These are phyloP conservation scores for Carassius gibelio DNA, from an alignment of 2,113 vertebrate genomes.

Conservation along the genomic window DNA sequence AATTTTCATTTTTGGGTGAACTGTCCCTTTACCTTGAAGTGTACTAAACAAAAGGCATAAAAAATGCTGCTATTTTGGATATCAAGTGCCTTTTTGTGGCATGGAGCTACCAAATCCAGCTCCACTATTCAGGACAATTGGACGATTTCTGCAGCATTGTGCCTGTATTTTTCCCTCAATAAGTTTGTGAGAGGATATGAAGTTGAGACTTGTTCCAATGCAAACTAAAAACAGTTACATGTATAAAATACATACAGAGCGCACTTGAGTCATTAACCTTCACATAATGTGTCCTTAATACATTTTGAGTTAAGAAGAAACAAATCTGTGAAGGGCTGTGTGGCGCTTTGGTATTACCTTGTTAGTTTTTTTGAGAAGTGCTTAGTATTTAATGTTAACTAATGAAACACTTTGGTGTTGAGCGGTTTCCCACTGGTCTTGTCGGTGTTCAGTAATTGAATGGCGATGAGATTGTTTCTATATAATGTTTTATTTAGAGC, in stretches of 20 bases:
- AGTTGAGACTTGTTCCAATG: not conserved
- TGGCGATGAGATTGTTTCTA: conserved; percentile 62
- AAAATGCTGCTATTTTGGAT: conserved; percentile 18
- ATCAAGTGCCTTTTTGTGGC: conserved; percentile 1
- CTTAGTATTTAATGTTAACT: not conserved
- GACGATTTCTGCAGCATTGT: not conserved
- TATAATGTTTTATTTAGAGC: conserved; percentile 87
- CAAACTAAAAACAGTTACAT: conserved; percentile 51
- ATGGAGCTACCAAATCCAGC: not conserved
- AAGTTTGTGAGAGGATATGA: not conserved
- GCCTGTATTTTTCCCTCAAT: not conserved
- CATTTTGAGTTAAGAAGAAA: not conserved
- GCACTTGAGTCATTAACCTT: not conserved
- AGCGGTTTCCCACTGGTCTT: not conserved
- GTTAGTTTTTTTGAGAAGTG: not conserved
- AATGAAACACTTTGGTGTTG: not conserved
- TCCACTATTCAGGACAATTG: not conserved
- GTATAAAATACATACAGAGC: conserved; percentile 64
- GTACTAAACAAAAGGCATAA: not conserved
- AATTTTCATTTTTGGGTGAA: not conserved
- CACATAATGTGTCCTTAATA: conserved; percentile 2
- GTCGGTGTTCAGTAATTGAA: conserved; percentile 27
- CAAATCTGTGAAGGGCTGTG: not conserved
- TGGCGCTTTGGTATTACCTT: not conserved
- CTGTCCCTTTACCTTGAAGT: not conserved